Conservation (phyloP, 2,797 vertebrate genomes). For the Eulemur mongoz region DNA sequence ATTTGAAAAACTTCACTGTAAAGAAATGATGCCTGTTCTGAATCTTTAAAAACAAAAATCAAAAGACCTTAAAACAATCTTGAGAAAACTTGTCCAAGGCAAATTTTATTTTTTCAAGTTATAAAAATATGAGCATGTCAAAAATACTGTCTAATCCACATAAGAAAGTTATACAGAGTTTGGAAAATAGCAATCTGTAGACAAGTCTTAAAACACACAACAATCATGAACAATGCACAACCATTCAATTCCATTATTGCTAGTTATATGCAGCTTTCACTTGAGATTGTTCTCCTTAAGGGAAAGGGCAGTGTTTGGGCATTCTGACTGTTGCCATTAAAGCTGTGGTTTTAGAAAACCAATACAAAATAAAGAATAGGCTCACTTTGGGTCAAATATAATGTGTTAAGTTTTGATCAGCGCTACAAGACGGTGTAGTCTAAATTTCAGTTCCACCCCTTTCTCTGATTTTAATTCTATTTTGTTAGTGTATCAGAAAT, state of each 20-base stretch:
- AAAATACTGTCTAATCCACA: slow-evolving; percentile 68
- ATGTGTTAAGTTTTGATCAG: neutral
- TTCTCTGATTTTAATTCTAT: neutral
- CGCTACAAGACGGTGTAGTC: neutral
- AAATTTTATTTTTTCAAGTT: slow-evolving; percentile 67
- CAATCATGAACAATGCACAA: neutral
- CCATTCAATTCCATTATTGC: slow-evolving; percentile 58
- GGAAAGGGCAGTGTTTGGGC: neutral
- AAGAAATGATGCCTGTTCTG: neutral
- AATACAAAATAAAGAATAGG: slow-evolving; percentile 19
- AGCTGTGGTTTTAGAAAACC: slow-evolving; percentile 23
- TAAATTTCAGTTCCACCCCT: neutral
- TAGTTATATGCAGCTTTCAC: slow-evolving; percentile 50
- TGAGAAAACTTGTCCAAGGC: slow-evolving; percentile 48
- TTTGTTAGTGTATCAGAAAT: slow-evolving; percentile 23
- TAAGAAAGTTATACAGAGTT: slow-evolving; percentile 55
- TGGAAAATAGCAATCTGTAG: slow-evolving; percentile 44
- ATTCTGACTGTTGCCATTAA: slow-evolving; percentile 18
- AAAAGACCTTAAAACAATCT: slow-evolving; percentile 48
- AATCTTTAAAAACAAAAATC: neutral
- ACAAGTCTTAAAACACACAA: slow-evolving; percentile 25
- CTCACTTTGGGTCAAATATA: neutral
- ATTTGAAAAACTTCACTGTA: neutral
- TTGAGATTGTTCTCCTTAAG: slow-evolving; percentile 28
- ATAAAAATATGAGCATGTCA: slow-evolving; percentile 74